Conservation (phyloP, 2,113 vertebrate genomes). For the Illadopsis cleaveri region DNA sequence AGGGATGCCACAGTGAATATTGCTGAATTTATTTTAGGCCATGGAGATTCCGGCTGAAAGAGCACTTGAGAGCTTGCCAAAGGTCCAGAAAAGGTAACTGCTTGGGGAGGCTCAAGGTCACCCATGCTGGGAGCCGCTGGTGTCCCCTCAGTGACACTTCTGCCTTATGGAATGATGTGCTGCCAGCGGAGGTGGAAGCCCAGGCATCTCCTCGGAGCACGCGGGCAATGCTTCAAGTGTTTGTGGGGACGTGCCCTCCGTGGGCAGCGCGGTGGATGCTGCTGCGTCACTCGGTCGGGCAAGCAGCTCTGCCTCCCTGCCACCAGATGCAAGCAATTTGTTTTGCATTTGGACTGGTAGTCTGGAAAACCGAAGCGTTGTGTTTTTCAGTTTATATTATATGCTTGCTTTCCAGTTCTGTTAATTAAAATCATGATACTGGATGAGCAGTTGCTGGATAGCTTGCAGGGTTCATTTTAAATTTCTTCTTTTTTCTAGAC, state of each 20-base stretch:
- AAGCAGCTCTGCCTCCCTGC: not conserved
- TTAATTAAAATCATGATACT: conserved; percentile 31
- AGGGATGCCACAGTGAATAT: not conserved
- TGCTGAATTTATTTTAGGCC: conserved; percentile 51
- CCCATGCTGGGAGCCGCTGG: not conserved
- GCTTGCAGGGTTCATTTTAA: conserved; percentile 3
- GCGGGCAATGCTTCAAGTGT: not conserved
- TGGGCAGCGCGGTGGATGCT: not conserved
- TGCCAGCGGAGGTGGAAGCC: not conserved
- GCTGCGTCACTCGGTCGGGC: not conserved
- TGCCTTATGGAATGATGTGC: not conserved
- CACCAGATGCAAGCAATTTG: conserved; percentile 3
- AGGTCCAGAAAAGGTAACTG: conserved; percentile 59
- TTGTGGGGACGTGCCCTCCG: not conserved
- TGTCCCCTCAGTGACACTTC: not conserved
- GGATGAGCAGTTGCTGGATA: not conserved
- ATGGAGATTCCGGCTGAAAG: not conserved
- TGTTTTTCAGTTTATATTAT: conserved; percentile 16
- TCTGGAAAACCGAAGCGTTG: not conserved
- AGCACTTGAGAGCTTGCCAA: conserved; percentile 36
- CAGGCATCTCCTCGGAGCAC: not conserved
- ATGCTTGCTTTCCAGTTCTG: conserved; percentile 30
- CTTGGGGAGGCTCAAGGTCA: conserved; percentile 39
- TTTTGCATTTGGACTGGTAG: not conserved
- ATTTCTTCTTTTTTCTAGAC: not conserved